phyloP scores from a whole-genome alignment of 2,888 invertebrate genomes.

The Adela reaumurella region DNA sequence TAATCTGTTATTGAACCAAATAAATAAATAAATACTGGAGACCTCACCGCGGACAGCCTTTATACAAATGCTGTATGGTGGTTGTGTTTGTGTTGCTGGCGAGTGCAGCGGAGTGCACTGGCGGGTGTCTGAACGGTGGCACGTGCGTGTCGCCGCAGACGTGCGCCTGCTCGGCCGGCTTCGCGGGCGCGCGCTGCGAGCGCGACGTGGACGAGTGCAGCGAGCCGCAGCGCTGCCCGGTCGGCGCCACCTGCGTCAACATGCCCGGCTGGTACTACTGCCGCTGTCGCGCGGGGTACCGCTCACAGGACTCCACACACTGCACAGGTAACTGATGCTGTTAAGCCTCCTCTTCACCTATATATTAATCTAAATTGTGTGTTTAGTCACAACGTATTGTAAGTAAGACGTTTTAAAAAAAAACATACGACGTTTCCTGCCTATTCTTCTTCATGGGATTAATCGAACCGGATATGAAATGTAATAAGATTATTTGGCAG shows the following conservation, averaged over 20 bases:
- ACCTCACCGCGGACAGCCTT: too few relatives aligned
- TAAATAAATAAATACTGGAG: too few relatives aligned
- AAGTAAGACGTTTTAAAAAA: too few relatives aligned
- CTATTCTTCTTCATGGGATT: too few relatives aligned
- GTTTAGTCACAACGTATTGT: too few relatives aligned
- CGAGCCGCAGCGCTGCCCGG: slow-evolving; percentile 68
- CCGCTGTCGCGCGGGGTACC: slow-evolving; percentile 77
- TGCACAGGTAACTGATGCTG: slow-evolving; percentile 60
- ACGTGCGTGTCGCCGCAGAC: slow-evolving; percentile 71
- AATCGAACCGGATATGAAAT: too few relatives aligned
- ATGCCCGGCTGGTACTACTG: slow-evolving; percentile 90
- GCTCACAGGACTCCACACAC: slow-evolving; percentile 48
- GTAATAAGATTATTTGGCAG: too few relatives aligned
- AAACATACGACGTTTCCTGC: too few relatives aligned
- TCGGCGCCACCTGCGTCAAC: slow-evolving; percentile 77
- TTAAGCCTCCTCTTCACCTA: not conserved
- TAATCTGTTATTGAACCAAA: too few relatives aligned
- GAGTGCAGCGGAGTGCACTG: slow-evolving; percentile 77
- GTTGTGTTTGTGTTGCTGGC: too few relatives aligned
- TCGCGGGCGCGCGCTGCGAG: slow-evolving; percentile 79
- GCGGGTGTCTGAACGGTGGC: slow-evolving; percentile 81
- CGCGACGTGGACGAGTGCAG: slow-evolving; percentile 84
- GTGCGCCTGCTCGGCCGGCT: slow-evolving; percentile 79
- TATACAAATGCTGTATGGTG: too few relatives aligned
- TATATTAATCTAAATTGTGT: too few relatives aligned